These are phyloP conservation scores for Microplitis manilae DNA, from an alignment of 2,888 invertebrate genomes.

Conservation along the genomic window DNA sequence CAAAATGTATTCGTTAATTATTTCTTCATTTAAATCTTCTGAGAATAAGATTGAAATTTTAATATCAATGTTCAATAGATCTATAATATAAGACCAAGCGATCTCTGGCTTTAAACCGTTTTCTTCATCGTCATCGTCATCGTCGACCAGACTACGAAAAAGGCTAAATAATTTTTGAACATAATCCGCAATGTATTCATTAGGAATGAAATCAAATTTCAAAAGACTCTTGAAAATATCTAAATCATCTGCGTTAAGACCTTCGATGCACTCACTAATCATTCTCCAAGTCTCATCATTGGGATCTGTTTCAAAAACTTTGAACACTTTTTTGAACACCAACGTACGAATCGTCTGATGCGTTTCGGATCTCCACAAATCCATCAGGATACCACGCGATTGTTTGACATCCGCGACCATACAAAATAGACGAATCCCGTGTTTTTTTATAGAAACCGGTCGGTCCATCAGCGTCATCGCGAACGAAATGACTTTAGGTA, in stretches of 20 bases:
- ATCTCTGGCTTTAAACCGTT: background rate
- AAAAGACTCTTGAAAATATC: constrained; percentile 28
- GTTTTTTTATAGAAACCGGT: constrained; percentile 61
- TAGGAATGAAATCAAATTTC: constrained; percentile 11
- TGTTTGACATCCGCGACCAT: constrained; percentile 43
- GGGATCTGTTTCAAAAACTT: constrained; percentile 51
- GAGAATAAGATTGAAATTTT: background rate
- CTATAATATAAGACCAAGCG: background rate
- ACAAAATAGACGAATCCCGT: constrained; percentile 60
- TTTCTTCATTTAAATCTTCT: constrained; percentile 25
- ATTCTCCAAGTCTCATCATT: constrained; percentile 50
- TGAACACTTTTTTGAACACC: constrained; percentile 43
- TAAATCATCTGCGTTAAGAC: constrained; percentile 46
- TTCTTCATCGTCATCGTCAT: background rate
- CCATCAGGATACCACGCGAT: constrained; percentile 13
- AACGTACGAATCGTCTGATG: constrained; percentile 57
- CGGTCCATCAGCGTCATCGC: constrained; percentile 47
- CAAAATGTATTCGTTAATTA: constrained; percentile 56
- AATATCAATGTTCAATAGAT: background rate
- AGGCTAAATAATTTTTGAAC: constrained; percentile 40
- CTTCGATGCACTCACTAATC: constrained; percentile 44
- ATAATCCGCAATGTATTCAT: constrained; percentile 52
- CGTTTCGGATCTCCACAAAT: constrained; percentile 50
- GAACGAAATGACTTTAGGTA: constrained; percentile 51
- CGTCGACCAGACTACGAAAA: constrained; percentile 41